Base-by-base conservation (phyloP, 2,888 invertebrate species). In the Bimastos eiseni region DNA sequence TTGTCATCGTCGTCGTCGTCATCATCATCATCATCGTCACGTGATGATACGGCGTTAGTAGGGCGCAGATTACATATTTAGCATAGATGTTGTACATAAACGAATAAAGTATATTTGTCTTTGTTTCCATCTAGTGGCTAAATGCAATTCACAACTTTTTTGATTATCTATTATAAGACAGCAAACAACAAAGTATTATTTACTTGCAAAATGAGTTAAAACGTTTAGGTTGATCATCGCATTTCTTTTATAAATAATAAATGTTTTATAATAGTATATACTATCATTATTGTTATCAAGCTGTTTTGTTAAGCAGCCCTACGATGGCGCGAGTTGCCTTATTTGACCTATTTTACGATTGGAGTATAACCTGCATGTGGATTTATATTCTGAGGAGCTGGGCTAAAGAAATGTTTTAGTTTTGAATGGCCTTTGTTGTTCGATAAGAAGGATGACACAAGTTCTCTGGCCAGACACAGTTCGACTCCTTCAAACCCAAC, bases 381-480 rank as follows among this genome's bases (percentile, higher is more conserved):
- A 70, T 70, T 30, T n/a, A n/a, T 70, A 70, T n/a, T 70, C 70
- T n/a, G n/a, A 70, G 49, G 70, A 70, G 6, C 70, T 70, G 49
- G 21, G 24, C 49, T 24, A 70, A n/a, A 3, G 70, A 30, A 70
- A 70, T 70, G 70, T 30, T 70, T 70, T 70, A 70, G 70, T 70
- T n/a, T 70, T 70, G 70, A 70, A 70, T 70, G 70, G 70, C 70
- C 70, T 70, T 70, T 70, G 70, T 70, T 70, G 70, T n/a, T 70
- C 70, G 1, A 4, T 70, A 15, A n/a, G 70, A n/a, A 70, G 30
- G 70, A 86, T 86, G 86, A 86, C 86, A 34, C 36, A 86, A 37
- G 86, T 86, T 37, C 86, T 86, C 19, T 86, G 86, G 86, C 86
- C 86, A 37, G 86, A 86, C 86, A 21, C 34, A 37, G 86, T 86